Evolutionary conservation across 2,888 invertebrate species (phyloP), one percentile per base, ranked within the genome.

Genomic region (Dione vanillae): DNA sequence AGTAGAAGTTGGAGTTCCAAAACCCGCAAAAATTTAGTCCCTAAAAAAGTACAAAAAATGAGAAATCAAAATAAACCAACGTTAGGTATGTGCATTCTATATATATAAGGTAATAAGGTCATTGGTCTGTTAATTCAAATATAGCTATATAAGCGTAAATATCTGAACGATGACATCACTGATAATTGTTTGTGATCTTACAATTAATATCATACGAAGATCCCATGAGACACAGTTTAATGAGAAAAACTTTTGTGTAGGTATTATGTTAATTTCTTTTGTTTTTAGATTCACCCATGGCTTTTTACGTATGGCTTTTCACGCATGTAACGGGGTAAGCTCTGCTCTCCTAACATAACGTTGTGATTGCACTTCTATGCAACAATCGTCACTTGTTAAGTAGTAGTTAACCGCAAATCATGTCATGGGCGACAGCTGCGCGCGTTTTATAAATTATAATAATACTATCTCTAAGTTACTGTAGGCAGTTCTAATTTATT

Each of bases 371-470:
- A 19, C 11, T 49, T 49, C 49, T 20, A 49, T 19, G 19, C 19
- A 49, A 16, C 14, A 43, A 19, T 43, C 27, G 27, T 43, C 20
- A 43, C 43, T n/a, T 27, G n/a, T n/a, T n/a, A n/a, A n/a, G n/a
- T n/a, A n/a, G n/a, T 20, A 27, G 43, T 41, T 43, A 43, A 56
- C 41, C 12, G 27, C 41, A 61, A 61, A 43, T 27, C 10, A 43
- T 61, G 59, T 61, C 59, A 61, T 16, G 59, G 59, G 59, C 59
- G 59, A 61, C 59, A 27, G 14, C 43, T 43, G 10, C 5, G 20
- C 10, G 14, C 59, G 20, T n/a, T 40, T 2, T 6, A 58, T 14
- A 14, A 40, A 35, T 27, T 27, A 27, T 5, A 27, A 27, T 27
- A 27, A 27, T 27, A 27, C 27, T 5, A 5, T 27, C 27, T 27